phyloP scores from a whole-genome alignment of 2,113 vertebrate genomes.

The Callipepla californica region DNA sequence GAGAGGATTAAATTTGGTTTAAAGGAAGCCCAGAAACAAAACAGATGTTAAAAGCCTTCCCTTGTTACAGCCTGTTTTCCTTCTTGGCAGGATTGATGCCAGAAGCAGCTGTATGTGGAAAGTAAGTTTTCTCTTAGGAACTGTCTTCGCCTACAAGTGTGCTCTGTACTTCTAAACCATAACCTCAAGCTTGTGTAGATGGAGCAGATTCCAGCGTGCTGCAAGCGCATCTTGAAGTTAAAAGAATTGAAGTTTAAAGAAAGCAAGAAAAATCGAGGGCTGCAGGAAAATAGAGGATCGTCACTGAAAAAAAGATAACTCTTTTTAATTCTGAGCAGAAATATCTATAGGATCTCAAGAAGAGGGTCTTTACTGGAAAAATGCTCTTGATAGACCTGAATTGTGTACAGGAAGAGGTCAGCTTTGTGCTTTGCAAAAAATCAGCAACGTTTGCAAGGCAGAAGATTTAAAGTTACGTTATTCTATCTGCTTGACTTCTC shows the following conservation, averaged over 20 bases:
- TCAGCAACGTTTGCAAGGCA: background rate
- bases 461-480: background rate
- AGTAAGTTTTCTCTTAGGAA: background rate
- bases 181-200: background rate
- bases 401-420: background rate
- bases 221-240: background rate
- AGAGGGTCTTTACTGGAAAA: background rate
- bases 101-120: background rate
- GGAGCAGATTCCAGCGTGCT: background rate
- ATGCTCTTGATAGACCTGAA: accelerated
- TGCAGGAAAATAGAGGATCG: background rate
- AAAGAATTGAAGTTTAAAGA: background rate
- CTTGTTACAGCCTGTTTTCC: background rate
- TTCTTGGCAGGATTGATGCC: background rate
- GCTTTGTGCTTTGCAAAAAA: background rate
- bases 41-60: background rate
- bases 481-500: background rate
- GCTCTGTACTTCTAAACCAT: background rate
- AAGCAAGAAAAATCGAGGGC: background rate
- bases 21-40: background rate
- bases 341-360: background rate
- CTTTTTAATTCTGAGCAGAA: background rate
- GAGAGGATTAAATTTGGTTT: background rate
- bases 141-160: background rate
- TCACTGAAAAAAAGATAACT: background rate